Evolutionary conservation across 2,888 invertebrate species (phyloP), one percentile per base, ranked within the genome.

Genomic region (Philhelius pedissequus): DNA sequence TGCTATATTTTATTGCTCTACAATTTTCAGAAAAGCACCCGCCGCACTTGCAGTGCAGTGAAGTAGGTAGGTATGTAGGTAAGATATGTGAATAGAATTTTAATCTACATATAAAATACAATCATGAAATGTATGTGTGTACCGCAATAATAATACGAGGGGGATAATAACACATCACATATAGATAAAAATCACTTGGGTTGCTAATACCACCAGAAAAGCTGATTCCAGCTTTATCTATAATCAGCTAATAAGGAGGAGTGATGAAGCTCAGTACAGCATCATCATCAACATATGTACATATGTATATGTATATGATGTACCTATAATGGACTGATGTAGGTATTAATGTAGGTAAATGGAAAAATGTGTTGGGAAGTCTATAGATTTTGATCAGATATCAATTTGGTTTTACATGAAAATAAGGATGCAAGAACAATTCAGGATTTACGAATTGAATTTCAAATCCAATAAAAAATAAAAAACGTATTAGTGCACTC

Each of bases 1-100:
- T 79, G 83, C 74, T 79, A 79, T 83, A 79, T 83, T 79, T 79
- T 83, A 83, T 83, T 79, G 83, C 54, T 27, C 43, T 58, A 38
- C 13, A n/a, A 2, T 4, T 20, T 9, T 15, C 27, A 15, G 15
- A 50, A 7, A n/a, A 27, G 43, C 0, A 40, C 9, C 30, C 0
- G 48, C 9, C 30, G 15, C 20, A 54, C 52, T 35, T 56, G 43
- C 43, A 43, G 27, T n/a, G 32, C 25, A 18, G 43, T 52, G 11
- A 6, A 35, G 11, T 13, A n/a, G n/a, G 7, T n/a, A 11, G 32
- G 35, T 48, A 20, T 22, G 9, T 32, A 8, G 30, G 30, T 54
- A 54, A 4, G 18, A 18, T 30, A 25, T 43, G 54, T 38, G 74
- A 43, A 81, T 62, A 54, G 66, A 66, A 73, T 78, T 68, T 69